Evolutionary conservation across 1,140 invertebrate genomes (phyloP), one percentile per base, ranked within the genome.

Genomic region (Drepana arcuata): DNA sequence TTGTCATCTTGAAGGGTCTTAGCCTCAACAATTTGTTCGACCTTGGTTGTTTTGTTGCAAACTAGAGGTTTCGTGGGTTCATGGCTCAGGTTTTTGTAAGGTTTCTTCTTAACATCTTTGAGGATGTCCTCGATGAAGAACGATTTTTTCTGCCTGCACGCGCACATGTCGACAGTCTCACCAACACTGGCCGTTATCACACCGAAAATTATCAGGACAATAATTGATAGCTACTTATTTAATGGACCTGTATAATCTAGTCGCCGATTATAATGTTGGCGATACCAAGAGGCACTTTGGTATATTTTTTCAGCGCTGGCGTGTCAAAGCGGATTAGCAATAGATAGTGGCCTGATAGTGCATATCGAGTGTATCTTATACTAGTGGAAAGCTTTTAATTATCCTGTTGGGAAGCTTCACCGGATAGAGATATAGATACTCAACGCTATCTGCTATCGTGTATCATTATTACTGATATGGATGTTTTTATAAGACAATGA

Each of bases 181-280:
- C 56, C 36, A 32, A 38, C 39, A 78, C 71, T 78, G 75, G 52
- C 62, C 40, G 46, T 68, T 74, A 78, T 75, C 71, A 41, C 21
- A 33, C 30, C 14, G 48, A 40, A 55, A 29, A 45, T 64, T 67
- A 73, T 64, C 60, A 60, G 48, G 49, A 46, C 40, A 44, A 54
- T 78, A 81, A 77, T 78, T 77, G 77, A 78, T 81, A 78, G 66
- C 69, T 69, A 69, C 68, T 75, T 62, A 61, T 67, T 69, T 66
- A 71, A 74, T 72, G 70, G 68, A 69, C 61, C 58, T 47, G n/a
- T 48, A 51, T 78, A 72, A 78, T 80, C 70, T 69, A 41, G 46
- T 35, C 48, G 46, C 21, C 28, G 57, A 59, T 57, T 54, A 49
- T 33, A 44, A 37, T 34, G 32, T 29, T 34, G 25, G 18, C 16